Conservation (phyloP, 92 coral and sea anemone genomes). For the Porites divaricata region DNA sequence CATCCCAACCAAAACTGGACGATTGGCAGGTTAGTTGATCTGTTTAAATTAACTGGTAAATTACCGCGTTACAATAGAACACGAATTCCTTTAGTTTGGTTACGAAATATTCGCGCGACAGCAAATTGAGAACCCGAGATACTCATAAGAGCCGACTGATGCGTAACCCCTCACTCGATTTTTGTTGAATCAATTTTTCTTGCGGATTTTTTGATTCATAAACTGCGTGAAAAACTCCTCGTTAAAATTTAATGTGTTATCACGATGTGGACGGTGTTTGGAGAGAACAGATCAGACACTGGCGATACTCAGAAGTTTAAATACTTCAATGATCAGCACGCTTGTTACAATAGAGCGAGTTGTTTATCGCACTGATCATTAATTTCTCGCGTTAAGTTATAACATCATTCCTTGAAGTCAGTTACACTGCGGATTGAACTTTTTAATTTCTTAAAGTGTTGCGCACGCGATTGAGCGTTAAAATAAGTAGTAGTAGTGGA, state of each 20-base stretch:
- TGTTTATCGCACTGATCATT: constrained; percentile 39
- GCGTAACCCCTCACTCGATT: constrained; percentile 21
- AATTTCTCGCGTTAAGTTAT: constrained; percentile 4
- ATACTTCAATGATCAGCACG: constrained; percentile 13
- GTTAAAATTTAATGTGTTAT: not conserved
- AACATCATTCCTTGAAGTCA: not conserved
- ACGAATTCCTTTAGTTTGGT: constrained; percentile 36
- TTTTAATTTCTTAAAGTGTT: not conserved
- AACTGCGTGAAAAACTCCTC: not conserved
- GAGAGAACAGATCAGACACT: not conserved
- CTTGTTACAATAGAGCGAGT: constrained; percentile 1
- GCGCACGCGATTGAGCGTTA: not conserved
- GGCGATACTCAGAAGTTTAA: not conserved
- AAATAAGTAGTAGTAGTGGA: not conserved
- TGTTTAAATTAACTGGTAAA: constrained; percentile 5
- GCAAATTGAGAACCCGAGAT: not conserved
- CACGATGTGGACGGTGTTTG: constrained; percentile 3
- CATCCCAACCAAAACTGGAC: constrained; percentile 54
- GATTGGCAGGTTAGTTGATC: constrained; percentile 79
- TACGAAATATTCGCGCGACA: constrained; percentile 12
- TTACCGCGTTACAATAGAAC: not conserved
- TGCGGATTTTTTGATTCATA: not conserved
- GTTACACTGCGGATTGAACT: not conserved
- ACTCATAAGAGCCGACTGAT: not conserved
- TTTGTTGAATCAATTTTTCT: constrained; percentile 13